phyloP scores from a whole-genome alignment of 2,888 invertebrate species.

The Nesidiocoris tenuis region DNA sequence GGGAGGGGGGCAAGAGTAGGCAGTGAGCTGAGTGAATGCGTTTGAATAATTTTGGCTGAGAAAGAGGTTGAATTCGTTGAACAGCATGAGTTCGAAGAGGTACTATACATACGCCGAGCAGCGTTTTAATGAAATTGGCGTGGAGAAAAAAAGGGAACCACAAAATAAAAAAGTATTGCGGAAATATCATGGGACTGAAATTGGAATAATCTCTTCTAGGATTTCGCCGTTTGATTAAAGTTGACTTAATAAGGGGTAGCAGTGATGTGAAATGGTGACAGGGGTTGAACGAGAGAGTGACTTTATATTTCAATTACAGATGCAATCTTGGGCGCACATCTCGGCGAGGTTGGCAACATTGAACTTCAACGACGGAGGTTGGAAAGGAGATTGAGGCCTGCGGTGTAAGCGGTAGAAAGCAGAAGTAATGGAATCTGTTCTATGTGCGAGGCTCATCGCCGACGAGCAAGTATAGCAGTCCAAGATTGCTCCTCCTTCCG shows the following conservation, averaged over 20 bases:
- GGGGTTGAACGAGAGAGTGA: constrained; percentile 29
- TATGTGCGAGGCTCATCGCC: not conserved
- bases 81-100: no score
- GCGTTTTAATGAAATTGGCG: no score
- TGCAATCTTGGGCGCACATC: constrained; percentile 38
- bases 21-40: no score
- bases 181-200: not conserved
- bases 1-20: no score
- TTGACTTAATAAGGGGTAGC: constrained; percentile 30
- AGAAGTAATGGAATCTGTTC: constrained; percentile 33
- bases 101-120: no score
- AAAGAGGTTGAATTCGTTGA: no score
- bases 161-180: not conserved
- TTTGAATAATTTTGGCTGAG: no score
- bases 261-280: not conserved
- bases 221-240: constrained; percentile 25
- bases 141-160: not conserved
- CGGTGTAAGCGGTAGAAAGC: constrained; percentile 7
- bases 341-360: not conserved
- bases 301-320: constrained; percentile 41
- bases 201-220: constrained; percentile 16
- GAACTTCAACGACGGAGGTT: not conserved
- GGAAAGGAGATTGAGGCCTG: not conserved
- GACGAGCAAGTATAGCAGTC: not conserved
- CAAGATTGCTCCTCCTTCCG: not conserved